Conservation (phyloP, 1,140 invertebrate genomes). For the Patella vulgata region DNA sequence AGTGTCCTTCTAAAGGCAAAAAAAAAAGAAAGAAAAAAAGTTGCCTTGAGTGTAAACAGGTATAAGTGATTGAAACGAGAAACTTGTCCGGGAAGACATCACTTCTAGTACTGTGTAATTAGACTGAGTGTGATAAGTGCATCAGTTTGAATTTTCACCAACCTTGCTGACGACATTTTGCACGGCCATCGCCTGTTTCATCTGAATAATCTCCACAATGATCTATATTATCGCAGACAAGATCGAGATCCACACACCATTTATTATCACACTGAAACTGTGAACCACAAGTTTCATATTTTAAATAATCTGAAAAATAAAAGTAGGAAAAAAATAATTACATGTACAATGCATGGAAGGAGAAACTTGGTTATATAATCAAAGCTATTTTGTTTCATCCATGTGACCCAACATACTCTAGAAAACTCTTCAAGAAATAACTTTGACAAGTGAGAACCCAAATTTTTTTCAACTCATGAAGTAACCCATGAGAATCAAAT, state of each 20-base stretch:
- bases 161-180: constrained; percentile 48
- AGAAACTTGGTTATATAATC: background rate
- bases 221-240: constrained; percentile 58
- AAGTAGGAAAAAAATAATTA: constrained; percentile 4
- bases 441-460: background rate
- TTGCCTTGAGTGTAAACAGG: too few relatives aligned
- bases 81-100: too few relatives aligned
- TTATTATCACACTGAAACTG: constrained; percentile 58
- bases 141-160: too few relatives aligned
- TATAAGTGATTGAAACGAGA: too few relatives aligned
- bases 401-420: too few relatives aligned
- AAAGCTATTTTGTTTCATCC: background rate
- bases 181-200: constrained; percentile 47
- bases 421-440: background rate
- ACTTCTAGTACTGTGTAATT: too few relatives aligned
- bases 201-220: constrained; percentile 62
- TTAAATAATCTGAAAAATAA: constrained; percentile 52
- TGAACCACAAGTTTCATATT: constrained; percentile 51
- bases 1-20: too few relatives aligned
- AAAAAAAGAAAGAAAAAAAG: too few relatives aligned
- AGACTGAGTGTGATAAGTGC: too few relatives aligned
- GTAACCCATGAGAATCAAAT: too few relatives aligned
- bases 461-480: too few relatives aligned
- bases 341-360: background rate
- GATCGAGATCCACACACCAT: constrained; percentile 56